phyloP scores from a whole-genome alignment of 2,113 vertebrate genomes.

The Amblyornis subalaris region DNA sequence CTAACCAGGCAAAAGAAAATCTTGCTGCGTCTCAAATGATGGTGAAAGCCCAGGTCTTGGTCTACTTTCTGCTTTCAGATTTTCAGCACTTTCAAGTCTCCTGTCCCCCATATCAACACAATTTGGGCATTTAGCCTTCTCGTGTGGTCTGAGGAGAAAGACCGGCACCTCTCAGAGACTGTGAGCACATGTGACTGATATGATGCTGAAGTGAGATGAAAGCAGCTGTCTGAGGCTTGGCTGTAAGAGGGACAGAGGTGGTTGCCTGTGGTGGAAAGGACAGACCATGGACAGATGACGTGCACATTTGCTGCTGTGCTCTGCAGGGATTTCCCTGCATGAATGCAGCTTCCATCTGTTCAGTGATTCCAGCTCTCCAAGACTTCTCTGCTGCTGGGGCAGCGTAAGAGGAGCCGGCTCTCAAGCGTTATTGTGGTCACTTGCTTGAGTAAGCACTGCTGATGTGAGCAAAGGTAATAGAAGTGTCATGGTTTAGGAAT shows the following conservation, averaged over 20 bases:
- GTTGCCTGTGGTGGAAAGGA: not conserved
- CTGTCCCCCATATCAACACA: not conserved
- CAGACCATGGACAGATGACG: not conserved
- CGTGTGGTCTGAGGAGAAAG: not conserved
- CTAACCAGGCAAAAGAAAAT: not conserved
- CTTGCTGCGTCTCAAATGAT: not conserved
- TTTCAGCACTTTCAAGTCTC: not conserved
- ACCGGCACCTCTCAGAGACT: not conserved
- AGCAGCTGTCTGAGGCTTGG: not conserved
- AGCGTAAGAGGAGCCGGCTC: not conserved
- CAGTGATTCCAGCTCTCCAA: not conserved
- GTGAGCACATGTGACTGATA: not conserved
- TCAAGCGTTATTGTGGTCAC: not conserved
- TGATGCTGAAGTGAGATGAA: not conserved
- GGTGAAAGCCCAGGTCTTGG: not conserved
- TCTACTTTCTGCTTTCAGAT: not conserved
- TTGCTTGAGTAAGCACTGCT: not conserved
- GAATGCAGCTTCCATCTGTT: not conserved
- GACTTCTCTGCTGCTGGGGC: not conserved
- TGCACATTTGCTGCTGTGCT: not conserved
- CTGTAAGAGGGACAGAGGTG: not conserved
- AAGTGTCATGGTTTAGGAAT: not conserved
- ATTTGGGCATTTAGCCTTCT: not conserved
- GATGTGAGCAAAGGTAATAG: not conserved
- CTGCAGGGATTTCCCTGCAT: not conserved